Evolutionary conservation across 2,888 invertebrate species (phyloP), one percentile per base, ranked within the genome.

Genomic region (Drosophila hamatofila): DNA sequence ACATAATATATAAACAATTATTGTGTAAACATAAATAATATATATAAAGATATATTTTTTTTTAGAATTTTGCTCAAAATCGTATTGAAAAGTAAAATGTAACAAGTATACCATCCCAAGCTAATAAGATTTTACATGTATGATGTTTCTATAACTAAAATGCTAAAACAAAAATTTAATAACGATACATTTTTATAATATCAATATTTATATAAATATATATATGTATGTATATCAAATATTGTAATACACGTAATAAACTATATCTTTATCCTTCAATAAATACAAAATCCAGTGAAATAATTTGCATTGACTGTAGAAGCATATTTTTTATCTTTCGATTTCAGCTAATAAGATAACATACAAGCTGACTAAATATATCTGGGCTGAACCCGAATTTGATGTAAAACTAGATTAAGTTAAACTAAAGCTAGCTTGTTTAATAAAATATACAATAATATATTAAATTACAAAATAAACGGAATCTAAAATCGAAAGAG

Each of bases 51-150:
- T 30, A n/a, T 49, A 49, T 27, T 21, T 44, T 42, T 46, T 44
- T 49, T 27, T 49, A 49, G 27, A 49, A 49, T 27, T 49, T 49
- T 49, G 48, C 48, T 48, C 48, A 48, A 30, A 25, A 9, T 25
- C 16, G 2, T 9, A 46, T 46, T 1, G 46, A 25, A 25, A 25
- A 11, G 18, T 16, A 3, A 16, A 18, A 23, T 21, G 11, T 41
- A 42, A 14, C 12, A 42, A n/a, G n/a, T n/a, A n/a, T n/a, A n/a
- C n/a, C n/a, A n/a, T n/a, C n/a, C n/a, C n/a, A 48, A 30, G 12
- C 12, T n/a, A 11, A 48, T 11, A 3, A 11, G 25, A 25, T 27
- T 48, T 48, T 4, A 44, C 9, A 39, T 21, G 0, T n/a, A 11
- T 14, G 9, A 27, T 48, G 12, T n/a, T 27, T 48, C n/a, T 18